Evolutionary conservation across 2,888 invertebrate species (phyloP).

Genomic region (Mesorhabditis sp.): DNA sequence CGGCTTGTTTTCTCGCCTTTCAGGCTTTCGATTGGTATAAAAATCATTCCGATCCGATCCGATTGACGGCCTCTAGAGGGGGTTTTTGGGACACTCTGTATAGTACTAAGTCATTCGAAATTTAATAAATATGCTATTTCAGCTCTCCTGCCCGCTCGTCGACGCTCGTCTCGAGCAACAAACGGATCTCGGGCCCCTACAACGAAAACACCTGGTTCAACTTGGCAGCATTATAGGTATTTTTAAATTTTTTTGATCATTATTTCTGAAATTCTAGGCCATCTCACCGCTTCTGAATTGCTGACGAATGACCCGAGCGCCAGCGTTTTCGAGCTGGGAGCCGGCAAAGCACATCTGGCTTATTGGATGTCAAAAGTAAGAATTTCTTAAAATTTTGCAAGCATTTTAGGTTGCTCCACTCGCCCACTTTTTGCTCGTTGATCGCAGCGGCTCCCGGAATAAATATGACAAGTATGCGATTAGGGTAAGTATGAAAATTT

Average conservation of each 20-base stretch:
- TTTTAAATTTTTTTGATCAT: not conserved
- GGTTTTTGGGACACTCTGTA: too few species aligned
- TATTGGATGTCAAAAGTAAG: conserved; percentile 41
- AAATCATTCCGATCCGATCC: too few species aligned
- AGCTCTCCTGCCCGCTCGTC: conserved; percentile 7
- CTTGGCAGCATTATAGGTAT: conserved; percentile 44
- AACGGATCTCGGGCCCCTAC: conserved; percentile 17
- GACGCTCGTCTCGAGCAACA: conserved; percentile 23
- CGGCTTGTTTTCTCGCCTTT: too few species aligned
- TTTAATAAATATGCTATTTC: conserved; percentile 10
- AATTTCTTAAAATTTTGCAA: not conserved
- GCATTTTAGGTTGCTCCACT: conserved; percentile 24
- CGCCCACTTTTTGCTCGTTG: conserved; percentile 39
- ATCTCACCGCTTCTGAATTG: conserved; percentile 21
- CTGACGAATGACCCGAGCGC: conserved; percentile 14
- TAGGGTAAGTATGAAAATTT: conserved; percentile 16
- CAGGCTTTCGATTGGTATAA: too few species aligned
- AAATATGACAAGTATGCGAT: conserved; percentile 43
- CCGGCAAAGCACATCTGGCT: conserved; percentile 47
- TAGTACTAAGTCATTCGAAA: too few species aligned
- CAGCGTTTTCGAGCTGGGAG: conserved; percentile 47
- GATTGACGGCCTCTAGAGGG: too few species aligned
- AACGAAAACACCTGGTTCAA: conserved; percentile 42
- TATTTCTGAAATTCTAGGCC: conserved; percentile 21
- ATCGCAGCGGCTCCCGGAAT: conserved; percentile 43